Conservation (phyloP, 2,113 vertebrate genomes). For the Microcebus griseorufus region DNA sequence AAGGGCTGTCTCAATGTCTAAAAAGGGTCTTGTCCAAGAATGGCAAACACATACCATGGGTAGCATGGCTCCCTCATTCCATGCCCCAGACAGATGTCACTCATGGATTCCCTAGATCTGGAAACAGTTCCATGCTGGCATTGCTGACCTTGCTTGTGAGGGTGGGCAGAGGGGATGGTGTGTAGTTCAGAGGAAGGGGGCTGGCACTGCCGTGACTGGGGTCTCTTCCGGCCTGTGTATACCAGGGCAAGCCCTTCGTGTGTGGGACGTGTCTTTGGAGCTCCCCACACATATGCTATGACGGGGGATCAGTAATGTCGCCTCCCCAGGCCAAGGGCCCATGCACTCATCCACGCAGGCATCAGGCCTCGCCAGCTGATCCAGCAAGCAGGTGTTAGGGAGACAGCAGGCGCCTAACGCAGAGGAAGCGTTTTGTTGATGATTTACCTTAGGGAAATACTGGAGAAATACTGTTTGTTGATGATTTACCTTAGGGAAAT, state of each 20-base stretch:
- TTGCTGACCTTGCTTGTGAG: background rate
- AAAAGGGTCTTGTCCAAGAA: background rate
- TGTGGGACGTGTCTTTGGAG: background rate
- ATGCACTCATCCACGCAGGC: background rate
- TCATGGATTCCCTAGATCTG: background rate
- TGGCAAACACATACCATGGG: accelerated
- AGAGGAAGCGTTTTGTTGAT: background rate
- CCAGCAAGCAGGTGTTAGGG: background rate
- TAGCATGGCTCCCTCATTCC: background rate
- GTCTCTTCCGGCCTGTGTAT: background rate
- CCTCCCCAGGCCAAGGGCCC: background rate
- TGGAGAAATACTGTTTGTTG: background rate
- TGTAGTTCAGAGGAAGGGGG: background rate
- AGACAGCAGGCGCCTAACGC: background rate
- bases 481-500: background rate
- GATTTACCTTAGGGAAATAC: background rate
- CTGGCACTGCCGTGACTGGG: background rate
- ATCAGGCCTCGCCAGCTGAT: background rate
- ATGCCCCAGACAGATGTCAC: background rate
- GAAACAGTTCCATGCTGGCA: background rate
- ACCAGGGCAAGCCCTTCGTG: background rate
- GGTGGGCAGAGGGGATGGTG: no score
- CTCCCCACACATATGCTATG: background rate
- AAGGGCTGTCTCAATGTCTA: background rate
- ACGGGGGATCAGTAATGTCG: background rate